Conservation (phyloP, 1,140 invertebrate genomes). For the Pseudomyrmex concolor region DNA sequence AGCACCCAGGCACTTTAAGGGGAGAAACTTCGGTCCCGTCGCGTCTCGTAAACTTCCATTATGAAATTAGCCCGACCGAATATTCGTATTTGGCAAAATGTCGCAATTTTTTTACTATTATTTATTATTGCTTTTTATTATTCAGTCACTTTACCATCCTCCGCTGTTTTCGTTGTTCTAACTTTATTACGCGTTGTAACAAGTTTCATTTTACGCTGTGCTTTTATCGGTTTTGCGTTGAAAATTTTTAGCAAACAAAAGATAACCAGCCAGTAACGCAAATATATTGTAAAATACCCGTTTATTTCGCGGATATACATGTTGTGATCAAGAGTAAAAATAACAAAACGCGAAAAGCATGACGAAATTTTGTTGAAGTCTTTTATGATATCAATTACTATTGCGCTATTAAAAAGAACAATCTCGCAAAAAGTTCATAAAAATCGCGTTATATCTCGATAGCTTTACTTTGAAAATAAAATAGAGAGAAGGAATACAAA, state of each 20-base stretch:
- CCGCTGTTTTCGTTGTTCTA: background rate
- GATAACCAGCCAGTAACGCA: background rate
- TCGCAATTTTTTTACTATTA: slow-evolving; percentile 48
- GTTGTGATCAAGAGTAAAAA: background rate
- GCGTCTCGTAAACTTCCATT: slow-evolving; percentile 44
- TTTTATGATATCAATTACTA: slow-evolving; percentile 11
- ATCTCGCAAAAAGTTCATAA: slow-evolving; percentile 15
- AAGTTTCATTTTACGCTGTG: slow-evolving; percentile 31
- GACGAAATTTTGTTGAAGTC: background rate
- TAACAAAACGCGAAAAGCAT: background rate
- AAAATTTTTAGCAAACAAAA: slow-evolving; percentile 27
- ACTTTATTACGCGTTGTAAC: slow-evolving; percentile 38
- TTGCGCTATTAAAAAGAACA: slow-evolving; percentile 5
- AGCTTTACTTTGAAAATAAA: background rate
- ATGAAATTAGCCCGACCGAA: slow-evolving; percentile 42
- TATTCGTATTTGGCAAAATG: slow-evolving; percentile 24
- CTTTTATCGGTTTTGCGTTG: background rate
- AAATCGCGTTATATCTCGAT: background rate
- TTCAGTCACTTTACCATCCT: background rate
- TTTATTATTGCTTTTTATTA: slow-evolving; percentile 50
- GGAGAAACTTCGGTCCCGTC: background rate
- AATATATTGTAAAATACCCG: background rate
- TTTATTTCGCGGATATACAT: background rate
- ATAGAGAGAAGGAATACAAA: background rate
- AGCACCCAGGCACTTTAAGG: background rate